Percentiles rank a stretch among this genome's conserved stretches.
Evolutionary conservation across 2,888 invertebrate genomes (phyloP).

Genomic region (Melanchra persicariae): DNA sequence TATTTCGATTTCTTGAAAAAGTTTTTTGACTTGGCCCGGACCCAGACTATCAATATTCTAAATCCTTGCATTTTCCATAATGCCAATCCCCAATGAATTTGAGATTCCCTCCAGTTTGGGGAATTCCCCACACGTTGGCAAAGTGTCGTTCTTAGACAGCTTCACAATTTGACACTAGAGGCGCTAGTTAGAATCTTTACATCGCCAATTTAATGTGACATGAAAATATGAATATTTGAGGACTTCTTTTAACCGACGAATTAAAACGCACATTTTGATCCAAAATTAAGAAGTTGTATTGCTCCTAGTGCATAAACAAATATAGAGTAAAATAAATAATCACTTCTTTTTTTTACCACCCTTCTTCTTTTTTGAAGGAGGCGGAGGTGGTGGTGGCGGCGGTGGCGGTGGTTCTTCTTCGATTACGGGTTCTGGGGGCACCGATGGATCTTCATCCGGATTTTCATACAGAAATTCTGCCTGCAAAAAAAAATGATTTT

Average conservation of each 20-base stretch:
- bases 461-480: conserved; percentile 80
- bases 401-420: conserved; percentile 61
- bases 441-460: conserved; percentile 85
- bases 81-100: no score
- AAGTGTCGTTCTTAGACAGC: no score
- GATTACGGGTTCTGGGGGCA: conserved; percentile 68
- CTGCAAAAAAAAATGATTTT: conserved; percentile 67
- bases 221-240: no score
- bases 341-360: conserved; percentile 59
- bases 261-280: conserved; percentile 13
- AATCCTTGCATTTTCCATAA: no score
- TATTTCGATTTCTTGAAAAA: no score
- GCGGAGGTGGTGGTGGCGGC: conserved; percentile 53
- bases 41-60: no score
- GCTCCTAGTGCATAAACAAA: not conserved
- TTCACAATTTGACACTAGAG: no score
- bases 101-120: no score
- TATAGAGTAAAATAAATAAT: not conserved
- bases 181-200: no score
- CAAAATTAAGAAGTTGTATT: conserved; percentile 12
- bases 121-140: no score
- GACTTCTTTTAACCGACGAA: not conserved
- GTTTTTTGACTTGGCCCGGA: no score
- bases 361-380: conserved; percentile 51
- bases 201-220: no score